These are phyloP conservation scores for Autographa pulchrina DNA, from an alignment of 2,888 invertebrate genomes.

Conservation along the genomic window DNA sequence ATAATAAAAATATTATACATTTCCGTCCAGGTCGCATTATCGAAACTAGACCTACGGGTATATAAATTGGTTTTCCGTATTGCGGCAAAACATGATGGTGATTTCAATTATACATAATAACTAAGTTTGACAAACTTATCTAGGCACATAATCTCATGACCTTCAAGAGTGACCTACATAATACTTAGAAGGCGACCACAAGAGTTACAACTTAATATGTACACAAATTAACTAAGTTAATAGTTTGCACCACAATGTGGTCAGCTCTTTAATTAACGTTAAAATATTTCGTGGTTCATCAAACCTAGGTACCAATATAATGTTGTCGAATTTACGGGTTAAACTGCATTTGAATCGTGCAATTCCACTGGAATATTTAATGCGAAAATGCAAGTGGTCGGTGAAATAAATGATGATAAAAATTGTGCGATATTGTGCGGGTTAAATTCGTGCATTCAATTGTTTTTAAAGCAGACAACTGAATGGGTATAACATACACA, in stretches of 20 bases:
- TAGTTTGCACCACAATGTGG: neutral
- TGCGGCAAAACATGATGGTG: neutral
- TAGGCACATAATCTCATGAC: neutral
- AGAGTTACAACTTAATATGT: neutral
- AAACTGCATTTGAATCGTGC: constrained; percentile 39
- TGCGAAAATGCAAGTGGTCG: constrained; percentile 13
- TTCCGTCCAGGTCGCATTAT: too few relatives aligned
- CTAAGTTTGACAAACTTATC: neutral
- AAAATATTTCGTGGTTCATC: constrained; percentile 37
- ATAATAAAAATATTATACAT: too few relatives aligned
- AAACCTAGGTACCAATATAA: constrained; percentile 16
- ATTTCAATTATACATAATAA: neutral
- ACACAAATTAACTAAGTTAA: constrained; percentile 10
- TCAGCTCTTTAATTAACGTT: constrained; percentile 31
- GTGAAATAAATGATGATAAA: constrained; percentile 5
- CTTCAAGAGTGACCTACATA: constrained; percentile 1
- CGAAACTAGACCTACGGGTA: too few relatives aligned
- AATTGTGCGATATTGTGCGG: constrained; percentile 2
- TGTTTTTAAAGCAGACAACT: too few relatives aligned
- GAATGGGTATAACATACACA: too few relatives aligned
- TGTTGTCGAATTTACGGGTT: constrained; percentile 34
- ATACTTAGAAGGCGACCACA: constrained; percentile 1
- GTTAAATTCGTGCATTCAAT: neutral
- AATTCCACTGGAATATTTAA: constrained; percentile 36
- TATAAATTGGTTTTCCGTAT: neutral